These are phyloP conservation scores for Hydrotaea diabolus DNA, from an alignment of 2,888 invertebrate species.

Conservation along the genomic window DNA sequence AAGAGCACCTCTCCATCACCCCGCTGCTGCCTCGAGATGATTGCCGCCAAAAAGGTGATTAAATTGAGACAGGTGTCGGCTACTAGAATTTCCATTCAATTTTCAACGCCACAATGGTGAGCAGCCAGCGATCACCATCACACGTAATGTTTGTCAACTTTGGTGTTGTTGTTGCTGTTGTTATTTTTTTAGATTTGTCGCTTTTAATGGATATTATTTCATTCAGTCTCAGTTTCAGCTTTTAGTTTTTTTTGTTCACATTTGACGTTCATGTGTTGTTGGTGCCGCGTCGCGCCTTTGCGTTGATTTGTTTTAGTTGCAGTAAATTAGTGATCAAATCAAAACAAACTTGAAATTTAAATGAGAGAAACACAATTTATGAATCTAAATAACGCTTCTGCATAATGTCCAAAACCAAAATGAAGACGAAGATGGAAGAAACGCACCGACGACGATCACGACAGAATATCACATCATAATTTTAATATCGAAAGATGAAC, in stretches of 20 bases:
- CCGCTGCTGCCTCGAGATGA: neutral
- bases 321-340: constrained; percentile 52
- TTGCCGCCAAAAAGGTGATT: constrained; percentile 49
- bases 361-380: constrained; percentile 53
- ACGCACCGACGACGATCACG: neutral
- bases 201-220: no score
- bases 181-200: no score
- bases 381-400: constrained; percentile 53
- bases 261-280: neutral
- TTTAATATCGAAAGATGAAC: constrained; percentile 10
- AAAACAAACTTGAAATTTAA: constrained; percentile 62
- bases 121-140: neutral
- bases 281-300: neutral
- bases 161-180: neutral
- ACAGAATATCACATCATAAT: constrained; percentile 28
- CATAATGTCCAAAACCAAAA: neutral
- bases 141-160: neutral
- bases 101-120: neutral
- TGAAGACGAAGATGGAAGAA: neutral
- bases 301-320: constrained; percentile 51
- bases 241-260: no score
- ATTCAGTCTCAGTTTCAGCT: no score
- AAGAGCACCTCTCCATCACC: neutral
- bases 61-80: constrained; percentile 63
- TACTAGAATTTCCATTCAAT: constrained; percentile 59